These are phyloP conservation scores for Zaprionus taronus DNA, from an alignment of 1,140 invertebrate genomes.

Conservation along the genomic window DNA sequence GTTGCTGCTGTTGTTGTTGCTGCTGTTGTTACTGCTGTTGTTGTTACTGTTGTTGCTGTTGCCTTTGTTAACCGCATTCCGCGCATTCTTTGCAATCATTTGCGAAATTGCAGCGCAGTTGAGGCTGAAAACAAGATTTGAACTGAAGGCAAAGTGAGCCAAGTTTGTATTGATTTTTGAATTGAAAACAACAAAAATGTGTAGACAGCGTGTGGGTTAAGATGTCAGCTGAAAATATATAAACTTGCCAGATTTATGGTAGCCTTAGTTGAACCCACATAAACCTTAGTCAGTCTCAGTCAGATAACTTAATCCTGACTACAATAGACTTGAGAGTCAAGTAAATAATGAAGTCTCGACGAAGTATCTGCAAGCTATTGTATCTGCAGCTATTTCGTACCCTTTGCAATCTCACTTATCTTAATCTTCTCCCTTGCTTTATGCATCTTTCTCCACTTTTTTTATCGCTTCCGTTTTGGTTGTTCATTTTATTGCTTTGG, in stretches of 20 bases:
- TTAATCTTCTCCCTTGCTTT: not conserved
- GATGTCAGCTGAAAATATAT: not conserved
- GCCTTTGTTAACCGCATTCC: constrained; percentile 65
- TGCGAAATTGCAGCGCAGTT: constrained; percentile 45
- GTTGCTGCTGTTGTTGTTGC: constrained; percentile 16
- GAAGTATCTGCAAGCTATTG: not conserved
- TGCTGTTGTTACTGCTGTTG: constrained; percentile 34
- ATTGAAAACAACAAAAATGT: not conserved
- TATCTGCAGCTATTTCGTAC: not conserved
- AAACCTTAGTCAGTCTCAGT: not conserved
- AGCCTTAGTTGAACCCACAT: not conserved
- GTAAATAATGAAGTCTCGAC: not conserved
- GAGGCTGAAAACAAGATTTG: constrained; percentile 35
- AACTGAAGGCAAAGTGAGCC: constrained; percentile 6
- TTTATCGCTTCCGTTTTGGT: constrained; percentile 29
- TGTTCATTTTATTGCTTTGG: constrained; percentile 21
- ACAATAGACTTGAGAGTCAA: not conserved
- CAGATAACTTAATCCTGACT: not conserved
- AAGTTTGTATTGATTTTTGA: constrained; percentile 22
- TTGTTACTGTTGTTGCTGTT: constrained; percentile 22
- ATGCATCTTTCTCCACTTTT: constrained; percentile 10
- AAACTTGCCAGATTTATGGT: not conserved
- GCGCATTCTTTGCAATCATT: constrained; percentile 70
- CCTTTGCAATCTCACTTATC: constrained; percentile 4
- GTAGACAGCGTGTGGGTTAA: constrained; percentile 8